Evolutionary conservation across 1,140 invertebrate genomes (phyloP).

Genomic region (Procambarus clarkii): DNA sequence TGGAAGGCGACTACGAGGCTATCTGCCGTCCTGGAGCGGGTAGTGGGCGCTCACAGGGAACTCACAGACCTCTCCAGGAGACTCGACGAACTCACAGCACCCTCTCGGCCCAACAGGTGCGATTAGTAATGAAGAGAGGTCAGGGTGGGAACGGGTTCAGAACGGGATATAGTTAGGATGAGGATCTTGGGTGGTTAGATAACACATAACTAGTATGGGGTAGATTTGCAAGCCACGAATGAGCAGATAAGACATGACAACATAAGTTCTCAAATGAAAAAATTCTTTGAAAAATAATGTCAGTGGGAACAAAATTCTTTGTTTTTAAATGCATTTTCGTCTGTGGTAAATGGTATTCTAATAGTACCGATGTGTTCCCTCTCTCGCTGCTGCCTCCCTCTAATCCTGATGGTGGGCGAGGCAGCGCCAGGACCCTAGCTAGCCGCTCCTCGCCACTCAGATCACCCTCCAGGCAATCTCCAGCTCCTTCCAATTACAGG

Average conservation of each 20-base stretch:
- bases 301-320: too few species aligned
- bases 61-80: conserved; percentile 44
- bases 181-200: too few species aligned
- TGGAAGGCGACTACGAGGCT: conserved; percentile 55
- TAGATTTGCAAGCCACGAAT: too few species aligned
- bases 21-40: conserved; percentile 55
- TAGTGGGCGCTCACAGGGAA: conserved; percentile 49
- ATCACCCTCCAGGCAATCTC: conserved; percentile 16
- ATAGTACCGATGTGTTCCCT: neutral
- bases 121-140: neutral
- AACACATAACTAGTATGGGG: too few species aligned
- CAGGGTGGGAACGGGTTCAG: too few species aligned
- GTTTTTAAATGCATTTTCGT: too few species aligned
- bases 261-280: too few species aligned
- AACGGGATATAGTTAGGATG: too few species aligned
- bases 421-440: conserved; percentile 49
- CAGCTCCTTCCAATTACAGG: neutral
- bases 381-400: neutral
- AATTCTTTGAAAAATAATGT: too few species aligned
- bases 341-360: too few species aligned
- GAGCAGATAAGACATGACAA: too few species aligned
- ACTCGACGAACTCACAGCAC: conserved; percentile 48
- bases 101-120: conserved; percentile 55
- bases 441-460: conserved; percentile 46
- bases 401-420: too few species aligned